Evolutionary conservation across 1,140 invertebrate species (phyloP).

Genomic region (Panagrolaimus sp.): DNA sequence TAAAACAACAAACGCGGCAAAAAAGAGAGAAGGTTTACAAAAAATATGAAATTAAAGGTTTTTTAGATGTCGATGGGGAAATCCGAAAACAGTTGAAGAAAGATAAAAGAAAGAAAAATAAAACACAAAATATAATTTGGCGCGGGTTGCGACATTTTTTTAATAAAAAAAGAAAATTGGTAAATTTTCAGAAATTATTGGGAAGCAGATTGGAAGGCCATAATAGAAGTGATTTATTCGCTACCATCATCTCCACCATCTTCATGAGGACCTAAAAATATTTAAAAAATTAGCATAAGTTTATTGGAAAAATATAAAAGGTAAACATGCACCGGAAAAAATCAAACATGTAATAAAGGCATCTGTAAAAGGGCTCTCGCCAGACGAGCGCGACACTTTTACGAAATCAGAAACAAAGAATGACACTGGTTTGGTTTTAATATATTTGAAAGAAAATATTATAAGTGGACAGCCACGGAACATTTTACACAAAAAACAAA

Average conservation of each 20-base stretch:
- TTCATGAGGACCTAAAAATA: conserved; percentile 53
- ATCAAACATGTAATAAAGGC: conserved; percentile 8
- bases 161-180: no score
- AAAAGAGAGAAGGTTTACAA: no score
- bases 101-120: conserved; percentile 11
- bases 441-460: background rate
- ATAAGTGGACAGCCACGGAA: conserved; percentile 16
- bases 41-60: no score
- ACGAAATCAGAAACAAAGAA: background rate
- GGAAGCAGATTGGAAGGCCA: conserved; percentile 11
- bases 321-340: conserved; percentile 22
- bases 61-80: background rate
- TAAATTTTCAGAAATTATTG: background rate
- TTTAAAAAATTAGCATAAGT: conserved; percentile 12
- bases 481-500: conserved; percentile 13
- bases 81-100: background rate
- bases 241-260: conserved; percentile 56
- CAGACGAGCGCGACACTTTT: conserved; percentile 8
- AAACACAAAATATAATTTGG: background rate
- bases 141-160: conserved; percentile 15
- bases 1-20: no score
- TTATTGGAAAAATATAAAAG: conserved; percentile 19
- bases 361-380: conserved; percentile 7
- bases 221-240: conserved; percentile 25
- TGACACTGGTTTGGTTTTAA: no score